Base-by-base conservation (phyloP, 2,113 vertebrate species). In the Lichenostomus cassidix region DNA sequence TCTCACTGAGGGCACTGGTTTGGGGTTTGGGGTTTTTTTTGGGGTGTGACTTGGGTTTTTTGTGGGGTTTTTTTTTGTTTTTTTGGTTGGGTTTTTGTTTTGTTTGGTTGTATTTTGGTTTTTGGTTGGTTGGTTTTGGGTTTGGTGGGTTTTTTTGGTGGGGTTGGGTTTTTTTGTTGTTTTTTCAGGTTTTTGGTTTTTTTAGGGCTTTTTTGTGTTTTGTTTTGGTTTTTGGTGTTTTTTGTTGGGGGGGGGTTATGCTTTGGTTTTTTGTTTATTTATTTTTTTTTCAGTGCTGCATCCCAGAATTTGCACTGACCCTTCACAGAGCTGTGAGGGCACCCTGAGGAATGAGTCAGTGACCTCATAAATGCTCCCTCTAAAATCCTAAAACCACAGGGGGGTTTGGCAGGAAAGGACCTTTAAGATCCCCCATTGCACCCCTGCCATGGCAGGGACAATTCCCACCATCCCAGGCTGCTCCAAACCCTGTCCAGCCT, bases 31-130 rank as follows among this genome's bases (percentile, higher is more conserved):
- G 18, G 44, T 19, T 9, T 44, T 44, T 46, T 20, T 46, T 20
- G 44, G 44, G 37, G 44, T 19, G 44, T 44, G 44, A 9, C 8
- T 44, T 44, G 44, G 44, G 9, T 44, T 6, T 27, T 29, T 20
- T 24, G 13, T 14, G 12, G 42, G 1, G 2, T 4, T 24, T 42
- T 47, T 3, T 10, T 22, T 31, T 52, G 13, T 13, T 1, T 41
- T 35, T 2, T 12, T 29, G 20, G 24, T 18, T 15, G 1, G 4
- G 4, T 24, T 42, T 42, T 3, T 13, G 4, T 22, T 31, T 52
- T 27, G 44, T 44, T 44, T 44, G 7, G 44, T 44, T 44, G 13
- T 42, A 11, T 42, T 42, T 44, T 44, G 44, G 15, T 44, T 44
- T 44, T 44, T 44, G 44, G 44, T 44, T 44, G 44, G 37, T 44